A percentile compares a stretch with the other conserved stretches of the same genome.
These are phyloP conservation scores for Bradypodion pumilum DNA, from an alignment of 2,797 vertebrate species.

Conservation along the genomic window DNA sequence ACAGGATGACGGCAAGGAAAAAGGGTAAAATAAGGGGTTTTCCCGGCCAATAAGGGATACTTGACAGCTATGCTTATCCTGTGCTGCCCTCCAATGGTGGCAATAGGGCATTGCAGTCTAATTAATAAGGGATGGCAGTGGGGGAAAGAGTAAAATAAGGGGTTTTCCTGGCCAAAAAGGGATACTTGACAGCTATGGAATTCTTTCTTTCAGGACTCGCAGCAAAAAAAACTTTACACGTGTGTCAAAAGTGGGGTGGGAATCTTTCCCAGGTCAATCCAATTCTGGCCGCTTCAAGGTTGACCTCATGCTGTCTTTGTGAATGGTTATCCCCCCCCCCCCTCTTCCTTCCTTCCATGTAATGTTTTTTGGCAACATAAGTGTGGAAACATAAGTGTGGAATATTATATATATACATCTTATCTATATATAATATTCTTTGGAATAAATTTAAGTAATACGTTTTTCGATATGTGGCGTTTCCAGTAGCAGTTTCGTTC, in stretches of 20 bases:
- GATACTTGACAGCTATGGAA: too few relatives aligned
- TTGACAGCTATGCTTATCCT: too few relatives aligned
- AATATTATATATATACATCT: constrained; percentile 18
- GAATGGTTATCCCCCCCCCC: background rate
- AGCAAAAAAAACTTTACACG: background rate
- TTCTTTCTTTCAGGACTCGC: constrained; percentile 4
- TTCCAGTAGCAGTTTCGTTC: background rate
- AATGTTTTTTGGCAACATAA: constrained; percentile 41
- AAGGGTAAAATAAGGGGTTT: too few relatives aligned
- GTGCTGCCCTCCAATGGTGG: too few relatives aligned
- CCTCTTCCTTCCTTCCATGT: constrained; percentile 6
- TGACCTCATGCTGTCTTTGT: constrained; percentile 42
- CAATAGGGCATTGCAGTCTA: too few relatives aligned
- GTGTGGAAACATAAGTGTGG: constrained; percentile 32
- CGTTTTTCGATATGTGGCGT: constrained; percentile 20
- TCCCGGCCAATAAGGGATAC: too few relatives aligned
- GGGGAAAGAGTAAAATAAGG: too few relatives aligned
- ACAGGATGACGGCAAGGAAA: too few relatives aligned
- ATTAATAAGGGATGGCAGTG: too few relatives aligned
- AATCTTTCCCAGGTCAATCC: background rate
- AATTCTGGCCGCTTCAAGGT: constrained; percentile 22
- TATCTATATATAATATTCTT: constrained; percentile 29
- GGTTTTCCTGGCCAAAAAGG: too few relatives aligned
- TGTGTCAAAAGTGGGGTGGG: background rate
- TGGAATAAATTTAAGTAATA: constrained; percentile 43